Conservation (phyloP, 1,140 invertebrate species). For the Saccostrea echinata region DNA sequence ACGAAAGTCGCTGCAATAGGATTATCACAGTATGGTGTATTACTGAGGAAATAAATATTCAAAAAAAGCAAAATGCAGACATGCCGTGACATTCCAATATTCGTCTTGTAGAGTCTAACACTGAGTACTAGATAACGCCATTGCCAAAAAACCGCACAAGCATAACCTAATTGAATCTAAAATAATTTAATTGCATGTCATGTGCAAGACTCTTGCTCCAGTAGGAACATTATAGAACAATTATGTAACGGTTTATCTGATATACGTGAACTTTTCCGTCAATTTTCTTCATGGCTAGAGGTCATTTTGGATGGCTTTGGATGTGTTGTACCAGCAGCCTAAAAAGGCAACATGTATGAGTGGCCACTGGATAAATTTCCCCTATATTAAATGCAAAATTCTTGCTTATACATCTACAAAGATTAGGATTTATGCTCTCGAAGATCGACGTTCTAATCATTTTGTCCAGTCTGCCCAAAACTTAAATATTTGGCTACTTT, state of each 20-base stretch:
- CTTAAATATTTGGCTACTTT: too few species aligned
- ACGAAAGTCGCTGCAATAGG: not conserved
- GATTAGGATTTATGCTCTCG: too few species aligned
- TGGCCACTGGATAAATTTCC: too few species aligned
- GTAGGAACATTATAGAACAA: not conserved
- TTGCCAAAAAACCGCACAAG: not conserved
- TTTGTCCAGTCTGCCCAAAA: too few species aligned
- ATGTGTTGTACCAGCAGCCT: too few species aligned
- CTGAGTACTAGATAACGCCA: not conserved
- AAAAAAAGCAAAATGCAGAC: not conserved
- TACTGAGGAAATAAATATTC: not conserved
- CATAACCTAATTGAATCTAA: conserved; percentile 29
- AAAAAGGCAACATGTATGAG: too few species aligned
- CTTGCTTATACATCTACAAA: too few species aligned
- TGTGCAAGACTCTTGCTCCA: not conserved
- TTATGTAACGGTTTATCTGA: conserved; percentile 2
- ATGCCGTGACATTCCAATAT: conserved; percentile 30
- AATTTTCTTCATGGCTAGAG: not conserved
- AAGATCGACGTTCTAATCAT: too few species aligned
- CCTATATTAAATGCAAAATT: too few species aligned
- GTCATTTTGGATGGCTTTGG: not conserved
- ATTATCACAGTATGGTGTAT: conserved; percentile 35
- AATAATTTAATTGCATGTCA: conserved; percentile 10
- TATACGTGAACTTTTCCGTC: not conserved
- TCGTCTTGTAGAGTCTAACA: not conserved